Evolutionary conservation across 2,113 vertebrate genomes (phyloP), one percentile per base, ranked within the genome.

Genomic region (Collichthys lucidus): DNA sequence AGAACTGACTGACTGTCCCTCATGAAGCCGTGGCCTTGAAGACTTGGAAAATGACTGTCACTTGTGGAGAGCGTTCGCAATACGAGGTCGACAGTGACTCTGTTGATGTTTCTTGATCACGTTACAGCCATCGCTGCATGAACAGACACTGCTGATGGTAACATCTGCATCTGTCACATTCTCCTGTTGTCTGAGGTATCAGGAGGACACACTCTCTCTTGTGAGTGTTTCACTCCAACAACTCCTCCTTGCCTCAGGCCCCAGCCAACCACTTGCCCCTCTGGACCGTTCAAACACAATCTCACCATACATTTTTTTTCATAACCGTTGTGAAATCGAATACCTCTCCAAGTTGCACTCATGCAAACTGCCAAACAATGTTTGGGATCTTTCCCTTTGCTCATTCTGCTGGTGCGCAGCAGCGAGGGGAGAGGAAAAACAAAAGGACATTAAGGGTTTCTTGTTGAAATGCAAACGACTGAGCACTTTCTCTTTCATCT

Each of bases 321-420:
- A 87, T 75, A 82, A 88, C 84, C 84, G 60, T 91, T 91, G 89
- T 80, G 91, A 91, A 91, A 93, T 92, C 86, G 79, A 88, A 89
- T 84, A 83, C 77, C 70, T 87, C 88, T 89, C 69, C 74, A 73
- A 91, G 80, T 74, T 88, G 64, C 72, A 79, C 87, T 84, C 73
- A 49, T 64, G 79, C 52, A 11, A 66, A 84, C 82, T 79, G 86
- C 89, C 88, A 90, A 90, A 89, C 69, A 87, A 87, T 70, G 67
- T 83, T 88, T 11, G 75, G 74, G 75, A 65, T 60, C 26, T 59
- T 88, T 91, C 63, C 74, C 55, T 24, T 24, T 0, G 53, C 74
- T 84, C 8, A 5, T 70, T 83, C 29, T 22, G 56, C 47, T 40
- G 26, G 20, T 20, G 60, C 26, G 80, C 17, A 4, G 44, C 64